A percentile compares a stretch with the other conserved stretches of the same genome.
Evolutionary conservation across 1,140 invertebrate genomes (phyloP).

Genomic region (Drosophila auraria): DNA sequence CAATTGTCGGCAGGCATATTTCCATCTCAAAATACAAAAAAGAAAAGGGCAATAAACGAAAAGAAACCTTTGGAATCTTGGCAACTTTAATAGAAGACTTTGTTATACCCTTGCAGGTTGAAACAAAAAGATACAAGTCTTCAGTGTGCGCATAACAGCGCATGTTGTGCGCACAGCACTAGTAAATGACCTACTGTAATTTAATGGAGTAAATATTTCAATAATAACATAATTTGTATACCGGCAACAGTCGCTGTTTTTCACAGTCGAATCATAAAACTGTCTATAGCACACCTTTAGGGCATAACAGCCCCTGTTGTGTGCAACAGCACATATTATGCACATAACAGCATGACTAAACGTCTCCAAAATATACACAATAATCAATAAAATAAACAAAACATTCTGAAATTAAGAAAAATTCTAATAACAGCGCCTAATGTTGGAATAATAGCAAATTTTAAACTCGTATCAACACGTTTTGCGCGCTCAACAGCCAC

Average conservation of each 20-base stretch:
- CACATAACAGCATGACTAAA: no score
- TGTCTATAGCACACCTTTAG: not conserved
- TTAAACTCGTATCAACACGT: not conserved
- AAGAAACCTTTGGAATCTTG: not conserved
- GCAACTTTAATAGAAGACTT: not conserved
- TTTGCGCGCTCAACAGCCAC: no score
- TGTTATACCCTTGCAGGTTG: not conserved
- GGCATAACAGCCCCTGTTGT: no score
- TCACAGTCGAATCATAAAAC: not conserved
- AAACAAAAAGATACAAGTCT: not conserved
- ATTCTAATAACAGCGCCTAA: no score
- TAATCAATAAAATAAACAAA: no score
- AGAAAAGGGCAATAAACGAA: not conserved
- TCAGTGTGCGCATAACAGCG: not conserved
- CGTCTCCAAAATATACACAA: no score
- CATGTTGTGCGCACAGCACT: not conserved
- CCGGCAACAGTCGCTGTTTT: not conserved
- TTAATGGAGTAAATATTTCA: no score
- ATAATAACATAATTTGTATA: no score
- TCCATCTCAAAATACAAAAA: not conserved
- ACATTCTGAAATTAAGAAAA: no score
- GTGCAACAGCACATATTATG: no score
- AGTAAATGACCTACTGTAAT: no score
- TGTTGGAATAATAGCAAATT: not conserved
- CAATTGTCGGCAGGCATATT: conserved; percentile 47